phyloP scores from a whole-genome alignment of 2,888 invertebrate species.

The Sarcophaga caerulescens region DNA sequence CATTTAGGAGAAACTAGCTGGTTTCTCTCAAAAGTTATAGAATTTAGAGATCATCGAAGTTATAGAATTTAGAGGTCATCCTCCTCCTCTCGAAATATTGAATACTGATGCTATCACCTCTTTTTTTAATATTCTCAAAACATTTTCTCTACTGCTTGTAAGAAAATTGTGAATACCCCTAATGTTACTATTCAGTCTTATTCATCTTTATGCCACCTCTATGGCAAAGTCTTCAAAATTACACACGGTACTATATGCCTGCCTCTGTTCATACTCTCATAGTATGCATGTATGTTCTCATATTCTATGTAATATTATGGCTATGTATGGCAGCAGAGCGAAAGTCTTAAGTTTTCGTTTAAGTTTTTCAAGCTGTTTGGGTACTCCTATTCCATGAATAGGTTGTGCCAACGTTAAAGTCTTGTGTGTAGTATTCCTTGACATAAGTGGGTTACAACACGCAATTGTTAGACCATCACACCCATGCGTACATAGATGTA shows the following conservation, averaged over 20 bases:
- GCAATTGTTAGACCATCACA: too few relatives aligned
- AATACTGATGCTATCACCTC: too few relatives aligned
- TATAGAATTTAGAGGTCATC: too few relatives aligned
- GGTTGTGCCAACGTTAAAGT: not conserved
- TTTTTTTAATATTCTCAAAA: too few relatives aligned
- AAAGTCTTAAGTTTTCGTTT: slow-evolving; percentile 49
- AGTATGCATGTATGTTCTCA: too few relatives aligned
- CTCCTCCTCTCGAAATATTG: too few relatives aligned
- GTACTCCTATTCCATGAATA: slow-evolving; percentile 8
- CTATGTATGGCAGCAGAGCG: slow-evolving; percentile 25
- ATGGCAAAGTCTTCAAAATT: slow-evolving; percentile 3
- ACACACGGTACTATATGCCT: not conserved
- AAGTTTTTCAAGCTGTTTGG: slow-evolving; percentile 19
- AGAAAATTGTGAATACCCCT: slow-evolving; percentile 17
- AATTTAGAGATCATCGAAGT: too few relatives aligned
- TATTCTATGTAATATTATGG: slow-evolving; percentile 12
- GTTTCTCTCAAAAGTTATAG: too few relatives aligned
- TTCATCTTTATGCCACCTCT: not conserved
- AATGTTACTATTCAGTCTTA: not conserved
- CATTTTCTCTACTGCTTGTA: too few relatives aligned
- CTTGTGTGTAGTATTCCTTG: slow-evolving; percentile 7
- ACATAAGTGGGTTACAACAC: slow-evolving; percentile 58
- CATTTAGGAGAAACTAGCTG: too few relatives aligned
- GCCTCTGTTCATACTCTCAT: too few relatives aligned
- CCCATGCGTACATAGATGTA: not conserved